Evolutionary conservation across 2,797 vertebrate species (phyloP), one percentile per base, ranked within the genome.

Genomic region (Crocodylus rhombifer): DNA sequence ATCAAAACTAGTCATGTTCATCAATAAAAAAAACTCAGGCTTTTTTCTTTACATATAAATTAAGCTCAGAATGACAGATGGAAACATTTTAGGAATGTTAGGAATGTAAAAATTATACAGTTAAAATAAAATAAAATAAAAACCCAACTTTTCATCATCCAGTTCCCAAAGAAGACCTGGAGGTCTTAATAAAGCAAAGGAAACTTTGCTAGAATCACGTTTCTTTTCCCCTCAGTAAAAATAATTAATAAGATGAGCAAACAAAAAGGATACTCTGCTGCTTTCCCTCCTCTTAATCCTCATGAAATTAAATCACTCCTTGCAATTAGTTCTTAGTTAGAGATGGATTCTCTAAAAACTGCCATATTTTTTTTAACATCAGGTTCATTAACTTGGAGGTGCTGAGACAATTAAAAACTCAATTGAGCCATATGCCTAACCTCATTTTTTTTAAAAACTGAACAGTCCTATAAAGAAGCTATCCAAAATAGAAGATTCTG

Each of bases 271-370:
- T 33, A 69, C 13, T 30, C 74, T 87, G 56, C 51, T 80, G 64
- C 63, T 81, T 91, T 88, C 73, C 33, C 60, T 79, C 92, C 80
- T 87, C 55, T 36, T 76, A 58, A 77, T 58, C 58, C 57, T 30
- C 18, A 26, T 69, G 55, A 36, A 89, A 26, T 7, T 16, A 89
- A 87, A 56, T 60, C 51, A 79, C 67, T 57, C n/a, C 86, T 25
- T 56, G n/a, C 94, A 93, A 95, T 94, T 80, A 58, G 21, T 11
- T 67, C n/a, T 33, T 82, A 96, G n/a, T 85, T 30, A 26, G 20
- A 89, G 30, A 83, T 91, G 91, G 63, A 55, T 25, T 42, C 33
- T 89, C 51, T 65, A 74, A 61, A 73, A 84, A 28, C 91, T 71
- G 65, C 75, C 84, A 71, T 64, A 58, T 78, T 92, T 67, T 84